Base-by-base conservation (phyloP, 2,888 invertebrate species). In the Amorpha juglandis region DNA sequence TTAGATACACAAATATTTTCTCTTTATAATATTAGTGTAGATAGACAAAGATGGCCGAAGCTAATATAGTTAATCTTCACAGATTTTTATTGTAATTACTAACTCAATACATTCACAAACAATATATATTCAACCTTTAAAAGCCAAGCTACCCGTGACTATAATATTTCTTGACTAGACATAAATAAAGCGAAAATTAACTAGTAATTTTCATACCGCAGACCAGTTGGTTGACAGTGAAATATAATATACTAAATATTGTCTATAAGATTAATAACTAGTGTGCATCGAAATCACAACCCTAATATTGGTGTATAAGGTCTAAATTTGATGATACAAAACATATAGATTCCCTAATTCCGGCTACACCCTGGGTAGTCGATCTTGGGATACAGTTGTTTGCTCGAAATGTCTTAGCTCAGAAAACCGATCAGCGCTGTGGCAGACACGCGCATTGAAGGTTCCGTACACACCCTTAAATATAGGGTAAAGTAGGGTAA, bases 211-310 rank as follows among this genome's bases (percentile, higher is more conserved):
- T 73, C 74, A 74, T 73, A 69, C 63, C 38, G 71, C 71, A 71
- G 73, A 71, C 69, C 70, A 27, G 68, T 55, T 65, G 35, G 69
- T 62, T 74, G 78, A 80, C 82, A 78, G 72, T 73, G 65, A 78
- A 73, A 71, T 79, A 79, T 77, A n/a, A n/a, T n/a, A 71, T 69
- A 68, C 68, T 53, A 67, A 66, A 70, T 70, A 70, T 64, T 64
- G 65, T 65, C 21, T 48, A 55, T 33, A 16, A 16, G 3, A 16
- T 55, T 55, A 9, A n/a, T 33, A 14, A 53, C 1, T 14, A 55
- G 35, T 1, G 9, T 33, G 12, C 16, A 38, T 11, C 4, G n/a
- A 38, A 55, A 16, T 55, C 16, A 55, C 8, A 53, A 55, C 35
- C 7, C 16, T n/a, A 35, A 8, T 7, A 1, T n/a, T 8, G 35